Percentiles rank a stretch among this genome's conserved stretches.
Conservation (phyloP, 2,888 invertebrate genomes). For the Brachyptera risi region DNA sequence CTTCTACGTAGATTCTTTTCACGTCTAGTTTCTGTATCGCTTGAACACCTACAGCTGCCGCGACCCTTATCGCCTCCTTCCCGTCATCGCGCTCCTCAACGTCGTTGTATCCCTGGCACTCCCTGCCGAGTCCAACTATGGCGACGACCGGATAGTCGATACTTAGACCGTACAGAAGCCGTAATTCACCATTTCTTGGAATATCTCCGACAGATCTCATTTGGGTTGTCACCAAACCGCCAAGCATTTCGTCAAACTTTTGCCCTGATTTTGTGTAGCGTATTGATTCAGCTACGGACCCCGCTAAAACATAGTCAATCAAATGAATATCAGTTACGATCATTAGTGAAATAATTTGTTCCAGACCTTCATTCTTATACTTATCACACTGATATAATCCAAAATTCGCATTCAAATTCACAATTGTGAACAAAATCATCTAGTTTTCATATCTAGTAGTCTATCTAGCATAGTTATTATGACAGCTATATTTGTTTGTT, state of each 20-base stretch:
- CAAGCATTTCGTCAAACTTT: background rate
- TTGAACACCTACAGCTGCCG: constrained; percentile 58
- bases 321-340: too few species aligned
- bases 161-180: constrained; percentile 63
- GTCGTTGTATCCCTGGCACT: constrained; percentile 61
- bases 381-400: too few species aligned
- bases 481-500: too few species aligned
- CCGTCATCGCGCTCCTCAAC: constrained; percentile 69
- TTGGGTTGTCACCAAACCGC: background rate
- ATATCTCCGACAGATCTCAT: constrained; percentile 41
- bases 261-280: background rate
- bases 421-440: too few species aligned
- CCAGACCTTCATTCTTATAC: too few species aligned
- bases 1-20: constrained; percentile 62
- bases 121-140: constrained; percentile 69
- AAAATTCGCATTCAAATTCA: too few species aligned
- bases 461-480: too few species aligned
- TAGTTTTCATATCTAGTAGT: too few species aligned
- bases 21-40: constrained; percentile 54
- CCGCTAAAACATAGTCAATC: too few species aligned
- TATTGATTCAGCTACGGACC: background rate
- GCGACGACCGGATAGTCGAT: constrained; percentile 61
- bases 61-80: constrained; percentile 68
- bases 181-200: constrained; percentile 52
- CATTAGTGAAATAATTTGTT: too few species aligned